Evolutionary conservation across 2,888 invertebrate species (phyloP).

Genomic region (Anodontia alba): DNA sequence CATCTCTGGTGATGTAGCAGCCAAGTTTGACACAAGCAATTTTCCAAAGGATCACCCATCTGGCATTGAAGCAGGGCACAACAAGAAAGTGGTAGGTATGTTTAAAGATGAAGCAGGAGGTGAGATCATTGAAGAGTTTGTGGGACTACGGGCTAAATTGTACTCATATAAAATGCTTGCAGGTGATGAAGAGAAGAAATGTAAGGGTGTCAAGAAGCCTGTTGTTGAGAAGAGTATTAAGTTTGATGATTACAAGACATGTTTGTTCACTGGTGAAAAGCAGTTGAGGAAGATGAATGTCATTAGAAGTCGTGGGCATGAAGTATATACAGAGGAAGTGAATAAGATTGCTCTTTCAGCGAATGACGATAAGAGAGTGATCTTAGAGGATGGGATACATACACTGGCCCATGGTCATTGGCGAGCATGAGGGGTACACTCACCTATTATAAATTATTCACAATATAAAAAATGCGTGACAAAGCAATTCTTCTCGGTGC

Average conservation of each 20-base stretch:
- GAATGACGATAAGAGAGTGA: constrained; percentile 21
- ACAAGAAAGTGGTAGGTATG: constrained; percentile 27
- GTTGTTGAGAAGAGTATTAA: constrained; percentile 28
- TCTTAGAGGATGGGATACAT: constrained; percentile 20
- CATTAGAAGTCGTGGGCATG: constrained; percentile 17
- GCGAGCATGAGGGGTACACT: too few species aligned
- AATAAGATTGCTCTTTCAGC: constrained; percentile 33
- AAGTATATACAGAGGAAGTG: constrained; percentile 28
- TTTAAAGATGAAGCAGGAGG: constrained; percentile 34
- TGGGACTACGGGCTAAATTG: too few species aligned
- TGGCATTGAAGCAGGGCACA: background rate
- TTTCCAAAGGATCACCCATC: constrained; percentile 39
- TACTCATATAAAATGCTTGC: constrained; percentile 32
- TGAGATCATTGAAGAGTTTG: too few species aligned
- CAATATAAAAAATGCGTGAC: too few species aligned
- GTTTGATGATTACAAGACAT: constrained; percentile 35
- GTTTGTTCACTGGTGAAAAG: constrained; percentile 16
- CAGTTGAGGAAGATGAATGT: constrained; percentile 25
- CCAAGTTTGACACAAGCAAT: constrained; percentile 31
- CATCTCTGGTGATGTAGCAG: constrained; percentile 32
- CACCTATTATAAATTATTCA: too few species aligned
- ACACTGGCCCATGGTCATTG: too few species aligned
- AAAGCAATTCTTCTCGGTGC: too few species aligned
- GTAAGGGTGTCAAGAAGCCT: constrained; percentile 36
- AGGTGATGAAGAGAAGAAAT: constrained; percentile 23